A percentile compares a stretch with the other conserved stretches of the same genome.
These are phyloP conservation scores for Marmota flaviventris DNA, from an alignment of 2,113 vertebrate genomes.

Conservation along the genomic window DNA sequence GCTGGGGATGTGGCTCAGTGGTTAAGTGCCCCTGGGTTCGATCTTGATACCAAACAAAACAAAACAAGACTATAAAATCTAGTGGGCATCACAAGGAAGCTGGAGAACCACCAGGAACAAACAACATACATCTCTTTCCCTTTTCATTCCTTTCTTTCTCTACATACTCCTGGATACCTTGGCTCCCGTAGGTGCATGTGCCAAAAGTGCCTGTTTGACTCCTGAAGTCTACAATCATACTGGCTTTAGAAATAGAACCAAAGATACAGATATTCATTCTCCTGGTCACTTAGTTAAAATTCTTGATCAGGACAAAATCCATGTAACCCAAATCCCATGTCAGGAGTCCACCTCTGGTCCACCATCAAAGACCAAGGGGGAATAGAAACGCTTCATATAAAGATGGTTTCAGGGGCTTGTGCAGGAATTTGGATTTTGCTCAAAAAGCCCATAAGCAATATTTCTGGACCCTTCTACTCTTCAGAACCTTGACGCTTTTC, in stretches of 20 bases:
- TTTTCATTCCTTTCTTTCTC: constrained; percentile 16
- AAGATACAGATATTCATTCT: neutral
- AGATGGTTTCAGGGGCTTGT: neutral
- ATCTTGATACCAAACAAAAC: no score
- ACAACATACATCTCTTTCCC: neutral
- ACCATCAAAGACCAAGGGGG: neutral
- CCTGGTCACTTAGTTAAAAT: neutral
- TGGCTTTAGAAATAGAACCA: neutral
- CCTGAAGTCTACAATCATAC: neutral
- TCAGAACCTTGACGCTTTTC: neutral
- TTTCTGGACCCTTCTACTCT: neutral
- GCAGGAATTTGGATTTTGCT: neutral
- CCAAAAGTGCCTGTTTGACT: neutral
- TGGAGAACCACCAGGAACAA: neutral
- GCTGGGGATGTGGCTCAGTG: no score
- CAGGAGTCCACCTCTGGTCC: neutral
- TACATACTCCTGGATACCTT: neutral
- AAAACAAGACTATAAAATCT: neutral
- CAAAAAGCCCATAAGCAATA: neutral
- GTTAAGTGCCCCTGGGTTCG: no score
- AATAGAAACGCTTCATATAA: neutral
- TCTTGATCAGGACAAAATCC: neutral
- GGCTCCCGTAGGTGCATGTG: neutral
- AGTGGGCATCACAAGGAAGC: neutral
- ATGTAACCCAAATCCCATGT: neutral